Conservation (phyloP, 2,888 invertebrate species). For the Acanthopleura granulata region DNA sequence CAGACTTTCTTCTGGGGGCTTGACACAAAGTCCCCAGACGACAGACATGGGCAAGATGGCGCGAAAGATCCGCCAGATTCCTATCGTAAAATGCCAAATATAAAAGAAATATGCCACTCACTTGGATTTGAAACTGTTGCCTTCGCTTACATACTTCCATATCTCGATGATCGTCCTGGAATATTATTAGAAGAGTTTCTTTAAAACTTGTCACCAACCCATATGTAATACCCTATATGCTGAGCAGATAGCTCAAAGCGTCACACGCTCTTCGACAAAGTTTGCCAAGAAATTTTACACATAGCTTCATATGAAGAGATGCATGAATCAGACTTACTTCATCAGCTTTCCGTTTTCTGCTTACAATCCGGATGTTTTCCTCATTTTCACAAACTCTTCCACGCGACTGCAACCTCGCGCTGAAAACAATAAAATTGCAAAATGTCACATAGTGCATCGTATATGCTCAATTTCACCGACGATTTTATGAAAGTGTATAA, state of each 20-base stretch:
- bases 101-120: conserved; percentile 30
- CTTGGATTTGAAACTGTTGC: conserved; percentile 59
- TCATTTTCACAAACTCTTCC: conserved; percentile 34
- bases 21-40: conserved; percentile 9
- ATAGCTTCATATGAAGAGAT: too few species aligned
- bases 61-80: conserved; percentile 14
- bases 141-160: conserved; percentile 45
- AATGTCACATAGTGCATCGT: conserved; percentile 12
- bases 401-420: conserved; percentile 46
- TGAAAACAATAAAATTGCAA: conserved; percentile 32
- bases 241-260: too few species aligned
- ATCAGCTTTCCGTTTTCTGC: conserved; percentile 53
- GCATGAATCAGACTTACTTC: conserved; percentile 39
- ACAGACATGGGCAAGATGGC: conserved; percentile 3
- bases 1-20: neutral
- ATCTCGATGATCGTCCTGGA: conserved; percentile 49
- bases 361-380: conserved; percentile 22
- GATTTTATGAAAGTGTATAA: too few species aligned
- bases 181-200: neutral
- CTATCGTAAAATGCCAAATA: neutral
- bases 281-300: too few species aligned
- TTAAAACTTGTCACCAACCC: neutral
- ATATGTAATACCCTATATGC: too few species aligned
- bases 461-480: conserved; percentile 43
- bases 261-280: too few species aligned